Percentiles rank a stretch among this genome's conserved stretches.
These are phyloP conservation scores for Peribatodes rhomboidaria DNA, from an alignment of 2,888 invertebrate species.

Conservation along the genomic window DNA sequence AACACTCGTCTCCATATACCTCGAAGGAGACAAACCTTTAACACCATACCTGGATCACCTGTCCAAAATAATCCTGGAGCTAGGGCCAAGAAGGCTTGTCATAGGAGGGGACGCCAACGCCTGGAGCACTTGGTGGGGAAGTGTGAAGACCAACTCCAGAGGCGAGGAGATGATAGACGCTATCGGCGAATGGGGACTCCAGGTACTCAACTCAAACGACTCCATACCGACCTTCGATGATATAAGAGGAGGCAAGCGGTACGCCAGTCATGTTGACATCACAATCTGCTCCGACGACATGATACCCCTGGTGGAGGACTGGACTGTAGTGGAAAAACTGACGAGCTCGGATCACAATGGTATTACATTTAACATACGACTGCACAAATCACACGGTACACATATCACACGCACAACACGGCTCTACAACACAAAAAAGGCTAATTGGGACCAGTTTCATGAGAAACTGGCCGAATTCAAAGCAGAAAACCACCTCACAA, in stretches of 20 bases:
- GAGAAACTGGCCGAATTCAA: too few species aligned
- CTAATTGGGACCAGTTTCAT: too few species aligned
- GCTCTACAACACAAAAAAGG: too few species aligned
- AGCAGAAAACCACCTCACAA: too few species aligned
- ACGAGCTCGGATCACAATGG: too few species aligned
- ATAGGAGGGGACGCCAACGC: not conserved
- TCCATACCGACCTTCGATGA: slow-evolving; percentile 13
- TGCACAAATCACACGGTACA: too few species aligned
- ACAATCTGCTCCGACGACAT: slow-evolving; percentile 1
- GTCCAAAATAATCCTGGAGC: not conserved
- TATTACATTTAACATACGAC: too few species aligned
- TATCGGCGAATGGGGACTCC: not conserved
- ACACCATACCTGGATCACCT: not conserved
- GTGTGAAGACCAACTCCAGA: not conserved
- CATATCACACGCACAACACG: too few species aligned
- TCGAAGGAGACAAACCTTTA: slow-evolving; percentile 31
- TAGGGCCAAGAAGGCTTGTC: not conserved
- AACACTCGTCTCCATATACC: slow-evolving; percentile 37
- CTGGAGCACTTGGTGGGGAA: not conserved
- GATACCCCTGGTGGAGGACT: too few species aligned
- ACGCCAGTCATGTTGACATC: not conserved
- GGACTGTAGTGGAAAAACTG: too few species aligned
- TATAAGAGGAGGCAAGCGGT: not conserved
- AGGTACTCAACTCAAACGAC: not conserved
- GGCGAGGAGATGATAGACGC: not conserved